Conservation (phyloP, 2,113 vertebrate species). For the Bubo blakistoni region DNA sequence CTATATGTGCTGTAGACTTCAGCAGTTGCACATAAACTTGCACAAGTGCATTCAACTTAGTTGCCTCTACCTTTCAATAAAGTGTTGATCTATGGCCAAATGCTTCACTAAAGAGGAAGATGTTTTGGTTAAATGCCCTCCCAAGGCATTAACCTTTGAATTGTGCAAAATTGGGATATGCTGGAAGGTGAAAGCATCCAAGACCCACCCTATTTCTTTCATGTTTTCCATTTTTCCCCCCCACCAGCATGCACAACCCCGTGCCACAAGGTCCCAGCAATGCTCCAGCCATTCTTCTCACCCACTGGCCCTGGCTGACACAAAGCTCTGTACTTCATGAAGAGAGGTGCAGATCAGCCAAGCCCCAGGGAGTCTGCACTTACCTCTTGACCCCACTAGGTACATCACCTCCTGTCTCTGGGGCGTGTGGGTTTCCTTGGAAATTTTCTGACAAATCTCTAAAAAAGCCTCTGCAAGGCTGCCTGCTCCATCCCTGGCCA, state of each 20-base stretch:
- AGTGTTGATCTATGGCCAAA: background rate
- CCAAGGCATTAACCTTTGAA: background rate
- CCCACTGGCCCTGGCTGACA: background rate
- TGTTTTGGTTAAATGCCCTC: background rate
- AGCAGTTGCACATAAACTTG: background rate
- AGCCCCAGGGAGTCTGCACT: background rate
- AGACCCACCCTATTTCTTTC: background rate
- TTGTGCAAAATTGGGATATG: background rate
- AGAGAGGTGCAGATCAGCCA: background rate
- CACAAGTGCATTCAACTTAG: background rate
- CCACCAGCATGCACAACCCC: background rate
- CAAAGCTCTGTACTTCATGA: background rate
- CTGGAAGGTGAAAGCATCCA: background rate
- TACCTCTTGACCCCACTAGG: background rate
- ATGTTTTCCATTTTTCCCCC: background rate
- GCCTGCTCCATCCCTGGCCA: background rate
- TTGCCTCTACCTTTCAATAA: background rate
- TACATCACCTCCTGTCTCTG: background rate
- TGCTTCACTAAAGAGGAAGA: background rate
- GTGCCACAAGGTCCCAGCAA: background rate
- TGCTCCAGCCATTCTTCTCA: background rate
- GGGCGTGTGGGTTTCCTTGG: rapidly evolving
- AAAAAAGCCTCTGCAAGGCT: background rate
- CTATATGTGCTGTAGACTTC: background rate
- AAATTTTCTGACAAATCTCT: background rate